Evolutionary conservation across 2,888 invertebrate genomes (phyloP).

Genomic region (Heliconius cydno): DNA sequence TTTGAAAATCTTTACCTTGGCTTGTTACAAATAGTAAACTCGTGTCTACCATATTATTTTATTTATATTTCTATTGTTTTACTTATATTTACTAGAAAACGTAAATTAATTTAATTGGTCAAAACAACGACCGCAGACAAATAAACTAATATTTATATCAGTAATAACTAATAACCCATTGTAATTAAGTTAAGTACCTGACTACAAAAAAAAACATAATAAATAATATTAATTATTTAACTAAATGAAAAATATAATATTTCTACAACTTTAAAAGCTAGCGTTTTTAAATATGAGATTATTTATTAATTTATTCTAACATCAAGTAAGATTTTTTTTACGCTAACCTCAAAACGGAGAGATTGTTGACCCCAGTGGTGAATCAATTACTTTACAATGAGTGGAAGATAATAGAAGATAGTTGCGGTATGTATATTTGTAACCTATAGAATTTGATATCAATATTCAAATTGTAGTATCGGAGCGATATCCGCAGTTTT

Average conservation of each 20-base stretch:
- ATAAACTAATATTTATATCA: constrained; percentile 1
- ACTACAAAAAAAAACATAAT: background rate
- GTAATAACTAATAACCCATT: background rate
- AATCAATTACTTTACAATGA: constrained; percentile 14
- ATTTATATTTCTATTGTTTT: constrained; percentile 1
- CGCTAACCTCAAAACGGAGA: background rate
- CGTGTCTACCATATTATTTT: background rate
- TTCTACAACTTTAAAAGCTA: no score
- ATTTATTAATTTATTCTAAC: no score
- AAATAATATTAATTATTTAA: background rate
- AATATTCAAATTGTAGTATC: constrained; percentile 36
- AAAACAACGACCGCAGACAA: background rate
- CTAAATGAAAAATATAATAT: background rate
- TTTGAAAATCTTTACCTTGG: background rate
- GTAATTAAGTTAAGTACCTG: constrained; percentile 6
- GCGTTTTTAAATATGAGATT: no score
- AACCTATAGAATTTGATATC: constrained; percentile 18
- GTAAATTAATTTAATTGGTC: background rate
- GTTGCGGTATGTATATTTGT: constrained; percentile 7
- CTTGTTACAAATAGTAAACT: background rate
- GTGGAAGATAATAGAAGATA: constrained; percentile 2
- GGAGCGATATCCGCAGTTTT: constrained; percentile 51
- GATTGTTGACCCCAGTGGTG: constrained; percentile 1
- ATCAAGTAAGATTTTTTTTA: no score
- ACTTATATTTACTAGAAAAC: background rate